Percentiles rank a stretch among this genome's conserved stretches.
These are phyloP conservation scores for Lasioglossum marginatum DNA, from an alignment of 2,888 invertebrate genomes.

Conservation along the genomic window DNA sequence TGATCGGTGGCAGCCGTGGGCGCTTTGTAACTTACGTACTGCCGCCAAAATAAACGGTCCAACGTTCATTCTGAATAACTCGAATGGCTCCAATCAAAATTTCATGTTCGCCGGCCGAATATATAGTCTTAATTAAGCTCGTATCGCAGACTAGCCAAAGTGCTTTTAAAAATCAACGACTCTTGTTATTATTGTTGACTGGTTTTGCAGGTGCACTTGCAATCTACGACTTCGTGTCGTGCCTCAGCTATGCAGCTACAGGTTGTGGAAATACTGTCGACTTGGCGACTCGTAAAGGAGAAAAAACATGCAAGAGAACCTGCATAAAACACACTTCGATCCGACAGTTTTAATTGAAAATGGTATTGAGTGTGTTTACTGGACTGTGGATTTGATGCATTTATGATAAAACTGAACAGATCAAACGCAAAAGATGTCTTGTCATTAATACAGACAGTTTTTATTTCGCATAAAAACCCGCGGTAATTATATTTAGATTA, in stretches of 20 bases:
- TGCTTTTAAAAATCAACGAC: not conserved
- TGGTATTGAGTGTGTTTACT: not conserved
- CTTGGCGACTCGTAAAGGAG: no score
- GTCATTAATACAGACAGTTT: not conserved
- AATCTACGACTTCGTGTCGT: not conserved
- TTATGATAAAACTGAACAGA: not conserved
- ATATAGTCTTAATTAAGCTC: not conserved
- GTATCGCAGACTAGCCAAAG: not conserved
- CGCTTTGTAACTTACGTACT: slow-evolving; percentile 3
- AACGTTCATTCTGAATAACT: slow-evolving; percentile 61
- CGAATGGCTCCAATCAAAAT: slow-evolving; percentile 57
- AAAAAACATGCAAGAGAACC: no score
- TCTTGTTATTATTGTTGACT: not conserved
- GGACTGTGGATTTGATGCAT: not conserved
- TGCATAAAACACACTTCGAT: no score
- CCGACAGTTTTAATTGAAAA: not conserved
- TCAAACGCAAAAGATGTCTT: not conserved
- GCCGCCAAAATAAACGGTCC: slow-evolving; percentile 30
- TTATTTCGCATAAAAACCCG: no score
- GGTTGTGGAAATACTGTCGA: not conserved
- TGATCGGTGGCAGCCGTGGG: slow-evolving; percentile 77
- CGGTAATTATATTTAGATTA: no score
- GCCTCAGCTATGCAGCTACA: not conserved
- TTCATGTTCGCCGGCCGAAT: slow-evolving; percentile 3
- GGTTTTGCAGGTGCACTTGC: not conserved